Percentiles rank a stretch among this genome's conserved stretches.
Conservation (phyloP, 1,140 invertebrate genomes). For the Hypsibius dujardini region DNA sequence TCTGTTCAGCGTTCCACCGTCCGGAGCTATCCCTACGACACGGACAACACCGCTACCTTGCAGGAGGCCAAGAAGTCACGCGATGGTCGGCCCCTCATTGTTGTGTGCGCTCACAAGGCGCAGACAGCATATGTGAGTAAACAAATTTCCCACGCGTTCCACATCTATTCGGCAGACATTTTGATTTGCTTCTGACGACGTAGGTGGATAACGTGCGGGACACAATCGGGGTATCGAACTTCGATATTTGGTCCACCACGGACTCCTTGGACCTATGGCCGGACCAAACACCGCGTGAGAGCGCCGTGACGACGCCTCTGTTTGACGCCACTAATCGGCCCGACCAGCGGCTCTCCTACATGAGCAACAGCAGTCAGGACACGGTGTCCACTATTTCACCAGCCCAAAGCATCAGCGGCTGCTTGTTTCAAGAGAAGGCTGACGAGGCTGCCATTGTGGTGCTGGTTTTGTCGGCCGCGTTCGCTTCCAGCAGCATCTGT, state of each 20-base stretch:
- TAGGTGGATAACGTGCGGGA: neutral
- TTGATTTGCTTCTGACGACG: no score
- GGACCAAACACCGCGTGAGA: neutral
- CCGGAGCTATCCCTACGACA: constrained; percentile 19
- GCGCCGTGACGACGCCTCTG: neutral
- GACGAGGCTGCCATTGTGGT: constrained; percentile 32
- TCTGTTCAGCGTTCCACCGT: constrained; percentile 17
- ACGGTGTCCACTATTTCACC: neutral
- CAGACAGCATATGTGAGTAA: constrained; percentile 28
- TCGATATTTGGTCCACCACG: constrained; percentile 10
- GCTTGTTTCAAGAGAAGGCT: constrained; percentile 32
- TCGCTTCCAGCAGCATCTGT: constrained; percentile 31
- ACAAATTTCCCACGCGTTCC: no score
- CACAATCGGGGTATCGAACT: neutral
- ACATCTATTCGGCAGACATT: no score
- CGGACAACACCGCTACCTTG: neutral
- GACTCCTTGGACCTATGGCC: neutral
- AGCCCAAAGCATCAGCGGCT: neutral
- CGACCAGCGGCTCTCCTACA: neutral
- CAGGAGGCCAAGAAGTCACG: constrained; percentile 22
- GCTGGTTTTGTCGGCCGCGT: constrained; percentile 31
- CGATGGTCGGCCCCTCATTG: constrained; percentile 27
- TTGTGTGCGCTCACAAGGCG: constrained; percentile 29
- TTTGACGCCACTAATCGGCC: neutral
- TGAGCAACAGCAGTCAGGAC: neutral